Conservation (phyloP, 2,797 vertebrate species). For the Capromys pilorides region DNA sequence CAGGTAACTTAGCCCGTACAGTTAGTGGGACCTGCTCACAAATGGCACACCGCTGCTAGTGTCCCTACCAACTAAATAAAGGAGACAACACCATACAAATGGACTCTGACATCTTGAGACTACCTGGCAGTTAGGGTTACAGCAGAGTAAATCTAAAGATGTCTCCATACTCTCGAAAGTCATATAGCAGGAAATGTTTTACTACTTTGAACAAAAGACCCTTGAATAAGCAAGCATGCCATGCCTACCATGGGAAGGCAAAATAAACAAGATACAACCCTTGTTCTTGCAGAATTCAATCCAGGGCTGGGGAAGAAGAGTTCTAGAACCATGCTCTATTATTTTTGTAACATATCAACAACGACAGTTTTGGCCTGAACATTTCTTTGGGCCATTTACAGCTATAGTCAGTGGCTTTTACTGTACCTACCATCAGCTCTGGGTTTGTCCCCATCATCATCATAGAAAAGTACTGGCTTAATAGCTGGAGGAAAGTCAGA, state of each 20-base stretch:
- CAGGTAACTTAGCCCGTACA: no score
- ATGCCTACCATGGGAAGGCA: not conserved
- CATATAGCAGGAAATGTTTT: not conserved
- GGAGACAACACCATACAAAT: not conserved
- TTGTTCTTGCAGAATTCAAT: not conserved
- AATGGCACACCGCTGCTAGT: not conserved
- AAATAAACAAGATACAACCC: not conserved
- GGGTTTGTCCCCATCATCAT: not conserved
- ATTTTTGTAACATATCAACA: not conserved
- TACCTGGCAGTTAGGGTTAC: not conserved
- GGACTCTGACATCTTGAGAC: not conserved
- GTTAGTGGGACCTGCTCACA: not conserved
- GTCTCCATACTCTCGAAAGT: not conserved
- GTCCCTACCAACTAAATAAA: not conserved
- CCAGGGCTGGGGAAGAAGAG: not conserved
- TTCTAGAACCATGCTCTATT: not conserved
- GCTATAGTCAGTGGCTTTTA: not conserved
- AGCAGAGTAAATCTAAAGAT: not conserved
- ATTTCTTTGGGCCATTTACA: not conserved
- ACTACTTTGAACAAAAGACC: not conserved
- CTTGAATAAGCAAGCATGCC: not conserved
- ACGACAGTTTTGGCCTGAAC: not conserved
- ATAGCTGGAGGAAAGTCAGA: not conserved
- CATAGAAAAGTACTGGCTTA: not conserved
- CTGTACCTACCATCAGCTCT: not conserved